Evolutionary conservation across 2,797 vertebrate genomes (phyloP).

Genomic region (Danio kyathit): DNA sequence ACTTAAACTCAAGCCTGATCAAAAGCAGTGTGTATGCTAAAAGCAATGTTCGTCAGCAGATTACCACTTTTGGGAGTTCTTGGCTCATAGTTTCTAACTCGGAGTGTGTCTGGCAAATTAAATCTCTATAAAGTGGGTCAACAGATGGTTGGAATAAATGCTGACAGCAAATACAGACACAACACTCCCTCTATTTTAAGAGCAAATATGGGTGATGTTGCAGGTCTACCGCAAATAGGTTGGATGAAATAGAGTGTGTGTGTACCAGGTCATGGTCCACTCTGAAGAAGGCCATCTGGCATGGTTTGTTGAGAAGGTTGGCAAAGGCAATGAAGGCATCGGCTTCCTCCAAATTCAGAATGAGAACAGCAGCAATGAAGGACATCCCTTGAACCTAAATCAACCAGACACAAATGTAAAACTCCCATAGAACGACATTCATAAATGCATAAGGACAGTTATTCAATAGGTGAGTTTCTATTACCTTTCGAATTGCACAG

Average conservation of each 20-base stretch:
- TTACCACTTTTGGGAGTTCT: neutral
- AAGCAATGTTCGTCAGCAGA: slow-evolving; percentile 17
- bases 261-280: slow-evolving; percentile 96
- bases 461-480: too few species aligned
- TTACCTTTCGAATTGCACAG: too few species aligned
- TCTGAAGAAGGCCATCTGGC: slow-evolving; percentile 97
- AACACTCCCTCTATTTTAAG: slow-evolving; percentile 2
- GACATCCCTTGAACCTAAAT: slow-evolving; percentile 97
- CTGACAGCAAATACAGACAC: slow-evolving; percentile 16
- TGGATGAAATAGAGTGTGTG: slow-evolving; percentile 14
- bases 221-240: slow-evolving; percentile 2
- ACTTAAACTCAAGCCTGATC: neutral
- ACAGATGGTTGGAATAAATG: slow-evolving; percentile 39
- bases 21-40: neutral
- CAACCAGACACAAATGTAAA: slow-evolving; percentile 26
- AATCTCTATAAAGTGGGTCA: slow-evolving; percentile 49
- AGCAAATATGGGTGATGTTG: slow-evolving; percentile 3
- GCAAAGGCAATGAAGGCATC: slow-evolving; percentile 98
- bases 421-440: neutral
- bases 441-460: neutral
- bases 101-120: slow-evolving; percentile 1
- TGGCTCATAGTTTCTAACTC: slow-evolving; percentile 2
- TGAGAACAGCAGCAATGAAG: slow-evolving; percentile 96
- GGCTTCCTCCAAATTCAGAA: slow-evolving; percentile 96
- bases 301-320: slow-evolving; percentile 97